A percentile compares a stretch with the other conserved stretches of the same genome.
Conservation (phyloP, 92 coral and sea anemone genomes). For the Diadumene lineata region DNA sequence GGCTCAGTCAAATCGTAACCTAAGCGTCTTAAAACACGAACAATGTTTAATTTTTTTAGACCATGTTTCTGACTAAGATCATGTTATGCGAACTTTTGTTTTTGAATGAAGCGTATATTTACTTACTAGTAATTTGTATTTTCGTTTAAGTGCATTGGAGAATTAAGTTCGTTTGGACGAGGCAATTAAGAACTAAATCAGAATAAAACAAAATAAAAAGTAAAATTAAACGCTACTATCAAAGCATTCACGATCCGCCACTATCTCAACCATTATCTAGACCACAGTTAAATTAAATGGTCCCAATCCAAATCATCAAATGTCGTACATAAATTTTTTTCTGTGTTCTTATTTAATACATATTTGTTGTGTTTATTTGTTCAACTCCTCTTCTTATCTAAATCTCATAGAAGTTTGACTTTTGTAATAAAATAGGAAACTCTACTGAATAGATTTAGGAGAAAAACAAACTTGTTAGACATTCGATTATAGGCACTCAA, state of each 20-base stretch:
- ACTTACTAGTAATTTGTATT: conserved; percentile 37
- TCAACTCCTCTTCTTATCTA: background rate
- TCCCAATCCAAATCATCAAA: conserved; percentile 3
- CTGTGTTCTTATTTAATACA: background rate
- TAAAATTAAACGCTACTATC: conserved; percentile 12
- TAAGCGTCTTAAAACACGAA: conserved; percentile 21
- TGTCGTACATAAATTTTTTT: background rate
- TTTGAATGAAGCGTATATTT: conserved; percentile 41
- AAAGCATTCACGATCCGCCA: background rate
- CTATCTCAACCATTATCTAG: conserved; percentile 22
- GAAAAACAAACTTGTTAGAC: conserved; percentile 31
- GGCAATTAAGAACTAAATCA: conserved; percentile 19
- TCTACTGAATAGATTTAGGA: conserved; percentile 7
- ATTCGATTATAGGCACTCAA: conserved; percentile 35
- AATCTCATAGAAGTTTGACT: background rate
- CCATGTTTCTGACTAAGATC: conserved; percentile 34
- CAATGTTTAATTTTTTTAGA: conserved; percentile 26
- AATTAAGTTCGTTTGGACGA: conserved; percentile 25
- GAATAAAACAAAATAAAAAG: conserved; percentile 16
- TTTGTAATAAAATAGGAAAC: conserved; percentile 12
- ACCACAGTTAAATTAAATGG: conserved; percentile 32
- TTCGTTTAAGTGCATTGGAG: conserved; percentile 30
- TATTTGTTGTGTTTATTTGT: conserved; percentile 20
- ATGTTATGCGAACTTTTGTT: conserved; percentile 29
- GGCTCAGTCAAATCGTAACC: conserved; percentile 24